Evolutionary conservation across 1,140 invertebrate genomes (phyloP), one percentile per base, ranked within the genome.

Genomic region (Drosophila parabipectinata): DNA sequence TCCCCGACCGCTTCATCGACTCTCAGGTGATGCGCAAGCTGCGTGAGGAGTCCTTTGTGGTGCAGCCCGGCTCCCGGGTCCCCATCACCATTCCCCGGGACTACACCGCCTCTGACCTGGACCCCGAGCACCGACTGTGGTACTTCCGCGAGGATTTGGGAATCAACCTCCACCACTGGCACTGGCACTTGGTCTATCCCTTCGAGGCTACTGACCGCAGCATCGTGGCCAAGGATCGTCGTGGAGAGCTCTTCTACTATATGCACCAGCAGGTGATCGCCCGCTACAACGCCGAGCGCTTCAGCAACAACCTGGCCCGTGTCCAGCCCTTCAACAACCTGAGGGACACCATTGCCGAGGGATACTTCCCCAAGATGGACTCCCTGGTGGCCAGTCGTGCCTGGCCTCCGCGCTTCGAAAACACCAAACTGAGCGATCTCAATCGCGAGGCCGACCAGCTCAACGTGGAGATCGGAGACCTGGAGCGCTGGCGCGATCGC

Each of bases 111-210:
- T 94, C 95, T 0, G 94, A 96, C 60, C 74, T 94, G 12, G 96
- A 97, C 61, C 93, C 93, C 0, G 96, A 97, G 79, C 96, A 97
- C 90, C 94, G 95, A 0, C 44, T 92, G 21, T 92, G 91, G 91
- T 96, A 96, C 90, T 96, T 95, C 93, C 93, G 95, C 18, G 95
- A 96, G 82, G 95, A 95, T 90, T 92, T 95, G 68, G 95, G 95
- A 67, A 93, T 96, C 80, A 96, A 96, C 91, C 93, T 95, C 1
- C 95, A 95, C 90, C 96, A 98, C 80, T 98, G 96, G 96, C 96
- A 97, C 91, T 96, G 94, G 96, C 96, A 97, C 92, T 92, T 97
- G 57, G 95, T 96, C 3, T 97, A 96, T 81, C 96, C 96, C 1
- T 95, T 95, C 79, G 94, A 95, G 60, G 93, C 94, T 1, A 89